Evolutionary conservation across 2,888 invertebrate genomes (phyloP).

Genomic region (Coremacera marginata): DNA sequence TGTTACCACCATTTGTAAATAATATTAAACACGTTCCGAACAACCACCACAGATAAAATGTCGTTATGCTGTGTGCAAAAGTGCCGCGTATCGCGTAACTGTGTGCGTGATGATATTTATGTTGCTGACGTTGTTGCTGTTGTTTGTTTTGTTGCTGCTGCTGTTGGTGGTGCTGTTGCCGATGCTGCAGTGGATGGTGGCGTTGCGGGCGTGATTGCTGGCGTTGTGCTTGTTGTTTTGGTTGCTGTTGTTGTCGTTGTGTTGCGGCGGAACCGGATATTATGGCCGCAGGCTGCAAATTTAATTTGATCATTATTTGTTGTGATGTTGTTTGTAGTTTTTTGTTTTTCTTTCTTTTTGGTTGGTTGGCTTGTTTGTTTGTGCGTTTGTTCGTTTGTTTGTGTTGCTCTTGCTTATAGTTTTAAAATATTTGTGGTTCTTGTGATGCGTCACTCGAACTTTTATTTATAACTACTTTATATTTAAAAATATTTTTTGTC

Average conservation of each 20-base stretch:
- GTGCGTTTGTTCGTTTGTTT: slow-evolving; percentile 26
- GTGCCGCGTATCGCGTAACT: slow-evolving; percentile 47
- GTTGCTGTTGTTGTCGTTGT: slow-evolving; percentile 35
- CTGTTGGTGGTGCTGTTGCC: not conserved
- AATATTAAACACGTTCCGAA: slow-evolving; percentile 61
- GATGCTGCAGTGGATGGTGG: not conserved
- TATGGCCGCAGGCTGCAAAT: slow-evolving; percentile 57
- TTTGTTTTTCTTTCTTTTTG: slow-evolving; percentile 42
- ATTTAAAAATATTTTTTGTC: slow-evolving; percentile 9
- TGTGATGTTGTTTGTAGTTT: slow-evolving; percentile 29
- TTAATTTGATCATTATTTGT: slow-evolving; percentile 52
- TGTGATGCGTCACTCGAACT: not conserved
- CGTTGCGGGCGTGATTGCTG: slow-evolving; percentile 22
- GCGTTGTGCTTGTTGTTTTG: slow-evolving; percentile 41
- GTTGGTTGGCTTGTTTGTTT: slow-evolving; percentile 36
- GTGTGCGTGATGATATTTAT: slow-evolving; percentile 14
- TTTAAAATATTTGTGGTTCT: not conserved
- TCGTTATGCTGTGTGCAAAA: slow-evolving; percentile 53
- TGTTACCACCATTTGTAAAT: slow-evolving; percentile 55
- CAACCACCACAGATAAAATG: slow-evolving; percentile 61
- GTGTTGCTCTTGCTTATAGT: slow-evolving; percentile 10
- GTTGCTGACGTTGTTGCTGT: slow-evolving; percentile 20
- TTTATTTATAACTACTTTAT: slow-evolving; percentile 11
- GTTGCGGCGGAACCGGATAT: slow-evolving; percentile 49
- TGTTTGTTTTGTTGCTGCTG: slow-evolving; percentile 36